phyloP scores from a whole-genome alignment of 2,113 vertebrate species.

The Motacilla alba region DNA sequence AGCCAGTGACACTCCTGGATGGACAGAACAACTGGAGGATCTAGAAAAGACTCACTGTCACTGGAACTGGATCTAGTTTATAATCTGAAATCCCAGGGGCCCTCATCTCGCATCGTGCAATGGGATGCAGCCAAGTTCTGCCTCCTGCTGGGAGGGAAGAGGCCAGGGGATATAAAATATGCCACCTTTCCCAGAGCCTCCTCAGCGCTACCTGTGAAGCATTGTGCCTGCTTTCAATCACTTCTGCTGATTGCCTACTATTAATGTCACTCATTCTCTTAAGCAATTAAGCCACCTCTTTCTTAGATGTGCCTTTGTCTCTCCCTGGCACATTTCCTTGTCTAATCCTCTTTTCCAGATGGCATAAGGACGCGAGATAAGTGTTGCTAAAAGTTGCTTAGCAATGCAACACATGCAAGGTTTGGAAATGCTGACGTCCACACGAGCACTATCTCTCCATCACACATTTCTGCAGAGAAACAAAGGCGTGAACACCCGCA shows the following conservation, averaged over 20 bases:
- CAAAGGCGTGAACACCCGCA: slow-evolving; percentile 45
- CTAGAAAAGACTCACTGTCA: not conserved
- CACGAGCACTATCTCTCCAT: slow-evolving; percentile 56
- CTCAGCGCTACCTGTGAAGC: slow-evolving; percentile 28
- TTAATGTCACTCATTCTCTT: slow-evolving; percentile 45
- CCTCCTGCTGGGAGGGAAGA: not conserved
- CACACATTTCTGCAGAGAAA: slow-evolving; percentile 40
- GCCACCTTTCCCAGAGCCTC: not conserved
- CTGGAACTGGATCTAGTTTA: not conserved
- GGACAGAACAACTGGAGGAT: not conserved
- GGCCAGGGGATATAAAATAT: not conserved
- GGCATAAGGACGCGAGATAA: slow-evolving; percentile 62
- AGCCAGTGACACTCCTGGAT: not conserved
- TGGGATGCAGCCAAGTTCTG: not conserved
- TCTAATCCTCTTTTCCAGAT: slow-evolving; percentile 67
- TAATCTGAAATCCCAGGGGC: not conserved
- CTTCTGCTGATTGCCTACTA: slow-evolving; percentile 30
- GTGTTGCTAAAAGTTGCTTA: slow-evolving; percentile 72
- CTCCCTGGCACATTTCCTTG: slow-evolving; percentile 55
- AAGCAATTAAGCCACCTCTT: slow-evolving; percentile 48
- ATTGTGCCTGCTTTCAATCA: slow-evolving; percentile 44
- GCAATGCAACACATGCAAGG: slow-evolving; percentile 66
- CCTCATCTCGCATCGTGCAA: not conserved
- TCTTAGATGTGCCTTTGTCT: slow-evolving; percentile 51
- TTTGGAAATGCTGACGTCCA: slow-evolving; percentile 66